These are phyloP conservation scores for Talpa occidentalis DNA, from an alignment of 2,113 vertebrate species.

Conservation along the genomic window DNA sequence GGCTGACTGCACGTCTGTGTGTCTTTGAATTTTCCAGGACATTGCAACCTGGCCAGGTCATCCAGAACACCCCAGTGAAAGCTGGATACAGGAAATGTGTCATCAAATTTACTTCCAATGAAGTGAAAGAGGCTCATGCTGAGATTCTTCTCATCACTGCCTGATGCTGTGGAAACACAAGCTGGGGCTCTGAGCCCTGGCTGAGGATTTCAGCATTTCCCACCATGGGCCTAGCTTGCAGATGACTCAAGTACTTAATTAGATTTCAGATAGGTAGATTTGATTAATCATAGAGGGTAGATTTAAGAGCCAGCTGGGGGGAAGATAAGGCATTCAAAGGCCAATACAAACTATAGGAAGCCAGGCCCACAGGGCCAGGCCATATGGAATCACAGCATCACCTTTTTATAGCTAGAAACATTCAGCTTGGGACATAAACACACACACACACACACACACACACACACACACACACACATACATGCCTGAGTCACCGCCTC, in stretches of 20 bases:
- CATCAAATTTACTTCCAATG: slow-evolving; percentile 78
- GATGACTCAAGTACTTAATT: background rate
- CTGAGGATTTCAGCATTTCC: background rate
- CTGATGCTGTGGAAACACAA: background rate
- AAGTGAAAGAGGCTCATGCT: slow-evolving; percentile 80
- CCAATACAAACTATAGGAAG: background rate
- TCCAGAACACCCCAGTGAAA: slow-evolving; percentile 73
- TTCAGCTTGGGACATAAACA: background rate
- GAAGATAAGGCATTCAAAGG: background rate
- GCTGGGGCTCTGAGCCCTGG: background rate
- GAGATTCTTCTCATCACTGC: slow-evolving; percentile 74
- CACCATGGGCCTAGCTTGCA: background rate
- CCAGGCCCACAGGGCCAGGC: background rate
- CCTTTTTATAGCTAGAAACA: background rate
- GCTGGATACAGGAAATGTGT: slow-evolving; percentile 82
- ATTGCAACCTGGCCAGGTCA: slow-evolving; percentile 76
- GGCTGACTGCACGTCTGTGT: background rate
- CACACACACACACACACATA: background rate
- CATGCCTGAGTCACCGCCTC: background rate
- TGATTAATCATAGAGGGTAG: background rate
- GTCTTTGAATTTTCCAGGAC: slow-evolving; percentile 65
- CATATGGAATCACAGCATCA: background rate
- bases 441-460: background rate
- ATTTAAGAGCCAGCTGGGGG: background rate
- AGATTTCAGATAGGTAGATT: background rate